Conservation (phyloP, 2,888 invertebrate genomes). For the Linnaemya vulpina region DNA sequence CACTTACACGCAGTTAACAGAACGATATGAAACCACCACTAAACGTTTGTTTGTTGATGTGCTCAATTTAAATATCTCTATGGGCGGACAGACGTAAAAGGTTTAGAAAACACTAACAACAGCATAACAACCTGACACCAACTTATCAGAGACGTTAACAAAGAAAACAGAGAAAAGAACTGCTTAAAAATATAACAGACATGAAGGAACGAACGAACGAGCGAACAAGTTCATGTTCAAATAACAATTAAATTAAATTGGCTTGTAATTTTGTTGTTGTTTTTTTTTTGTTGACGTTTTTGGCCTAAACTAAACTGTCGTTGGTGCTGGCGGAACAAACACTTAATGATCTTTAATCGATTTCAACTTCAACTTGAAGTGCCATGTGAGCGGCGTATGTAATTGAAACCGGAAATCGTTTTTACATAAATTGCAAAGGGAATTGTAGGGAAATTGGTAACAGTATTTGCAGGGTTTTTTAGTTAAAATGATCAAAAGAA, state of each 20-base stretch:
- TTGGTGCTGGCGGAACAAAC: constrained; percentile 49
- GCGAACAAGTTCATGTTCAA: constrained; percentile 68
- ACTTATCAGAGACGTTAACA: constrained; percentile 25
- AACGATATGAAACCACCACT: constrained; percentile 53
- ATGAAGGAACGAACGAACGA: constrained; percentile 33
- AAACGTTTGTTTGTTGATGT: constrained; percentile 25
- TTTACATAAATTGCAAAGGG: no score
- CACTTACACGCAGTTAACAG: constrained; percentile 25
- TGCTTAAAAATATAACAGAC: constrained; percentile 1
- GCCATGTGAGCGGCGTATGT: constrained; percentile 58
- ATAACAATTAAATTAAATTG: constrained; percentile 71
- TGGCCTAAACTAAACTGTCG: constrained; percentile 9
- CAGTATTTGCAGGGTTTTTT: no score
- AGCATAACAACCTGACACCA: constrained; percentile 62
- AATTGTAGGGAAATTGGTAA: no score
- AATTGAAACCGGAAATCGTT: constrained; percentile 65
- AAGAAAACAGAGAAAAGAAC: no score
- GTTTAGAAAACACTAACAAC: neutral
- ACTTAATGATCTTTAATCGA: constrained; percentile 67
- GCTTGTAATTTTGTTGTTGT: constrained; percentile 62
- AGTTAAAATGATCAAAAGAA: no score
- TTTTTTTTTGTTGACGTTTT: no score
- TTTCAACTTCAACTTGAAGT: constrained; percentile 46
- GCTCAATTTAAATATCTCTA: constrained; percentile 42
- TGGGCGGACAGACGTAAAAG: constrained; percentile 26